Base-by-base conservation (phyloP, 2,797 vertebrate genomes). In the Myripristis murdjan region DNA sequence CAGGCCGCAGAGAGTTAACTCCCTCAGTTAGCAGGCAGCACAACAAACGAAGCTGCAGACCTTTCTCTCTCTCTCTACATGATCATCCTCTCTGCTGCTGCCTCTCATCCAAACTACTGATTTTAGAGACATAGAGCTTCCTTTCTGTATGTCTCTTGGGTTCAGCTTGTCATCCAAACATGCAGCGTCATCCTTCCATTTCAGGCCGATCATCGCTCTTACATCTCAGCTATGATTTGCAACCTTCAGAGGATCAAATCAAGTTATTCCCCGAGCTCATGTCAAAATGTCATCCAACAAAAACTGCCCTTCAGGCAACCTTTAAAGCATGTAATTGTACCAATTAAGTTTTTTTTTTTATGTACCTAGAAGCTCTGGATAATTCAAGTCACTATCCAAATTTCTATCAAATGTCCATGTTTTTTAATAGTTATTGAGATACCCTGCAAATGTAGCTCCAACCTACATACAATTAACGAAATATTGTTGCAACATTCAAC, bases 151-250 rank as follows among this genome's bases (percentile, higher is more conserved):
- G 43, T 46, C 14, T 73, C 39, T 58, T 12, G 0, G 24, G 3
- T 46, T 64, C 67, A 46, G 64, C 15, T 37, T 47, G 2, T 46
- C 53, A 23, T 56, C 35, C 8, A 10, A 46, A 58, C 62, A 20
- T 31, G 39, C 61, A 10, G 11, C 37, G 2, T 47, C 82, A 64
- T 82, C 64, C n/a, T 35, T 73, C 67, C 73, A 83, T 86, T 76
- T 74, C 78, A 79, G 64, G 71, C 68, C 11, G 46, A 46, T 74
- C 85, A 78, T 68, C 20, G 47, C 20, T 74, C 15, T 70, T 28
- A 61, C 54, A 61, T 80, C 52, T 64, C 64, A 59, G 57, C 44
- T 65, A 9, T 69, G 39, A 75, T 79, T 74, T 83, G 48, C 39
- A 62, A 20, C 14, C 46, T 33, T 10, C 11, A 54, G 31, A 23